phyloP scores from a whole-genome alignment of 2,113 vertebrate genomes.

The Pterocles gutturalis region DNA sequence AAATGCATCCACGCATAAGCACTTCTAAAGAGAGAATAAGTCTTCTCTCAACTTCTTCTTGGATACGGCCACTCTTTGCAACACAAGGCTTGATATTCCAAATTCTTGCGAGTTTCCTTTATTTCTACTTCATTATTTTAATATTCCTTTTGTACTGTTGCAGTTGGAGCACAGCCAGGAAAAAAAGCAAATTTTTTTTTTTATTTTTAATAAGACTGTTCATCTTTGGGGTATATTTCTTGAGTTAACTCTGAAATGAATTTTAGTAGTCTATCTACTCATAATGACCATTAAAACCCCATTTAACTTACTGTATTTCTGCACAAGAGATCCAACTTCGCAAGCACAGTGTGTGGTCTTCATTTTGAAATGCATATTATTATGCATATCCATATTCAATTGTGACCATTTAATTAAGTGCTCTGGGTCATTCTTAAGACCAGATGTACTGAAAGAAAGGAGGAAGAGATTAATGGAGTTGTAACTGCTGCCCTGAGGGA shows the following conservation, averaged over 20 bases:
- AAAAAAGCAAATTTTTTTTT: not conserved
- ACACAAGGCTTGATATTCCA: not conserved
- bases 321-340: not conserved
- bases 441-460: not conserved
- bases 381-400: not conserved
- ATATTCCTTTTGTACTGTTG: not conserved
- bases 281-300: not conserved
- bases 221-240: not conserved
- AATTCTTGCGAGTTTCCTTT: not conserved
- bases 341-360: not conserved
- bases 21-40: not conserved
- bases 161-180: not conserved
- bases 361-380: not conserved
- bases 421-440: not conserved
- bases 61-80: not conserved
- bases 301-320: not conserved
- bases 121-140: not conserved
- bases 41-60: not conserved
- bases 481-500: not conserved
- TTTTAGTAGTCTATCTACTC: not conserved
- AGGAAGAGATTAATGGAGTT: not conserved
- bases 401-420: conserved; percentile 11
- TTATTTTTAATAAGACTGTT: not conserved
- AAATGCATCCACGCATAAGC: not conserved
- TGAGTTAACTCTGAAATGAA: not conserved